Conservation (phyloP, 2,797 vertebrate genomes). For the Diceros bicornis region DNA sequence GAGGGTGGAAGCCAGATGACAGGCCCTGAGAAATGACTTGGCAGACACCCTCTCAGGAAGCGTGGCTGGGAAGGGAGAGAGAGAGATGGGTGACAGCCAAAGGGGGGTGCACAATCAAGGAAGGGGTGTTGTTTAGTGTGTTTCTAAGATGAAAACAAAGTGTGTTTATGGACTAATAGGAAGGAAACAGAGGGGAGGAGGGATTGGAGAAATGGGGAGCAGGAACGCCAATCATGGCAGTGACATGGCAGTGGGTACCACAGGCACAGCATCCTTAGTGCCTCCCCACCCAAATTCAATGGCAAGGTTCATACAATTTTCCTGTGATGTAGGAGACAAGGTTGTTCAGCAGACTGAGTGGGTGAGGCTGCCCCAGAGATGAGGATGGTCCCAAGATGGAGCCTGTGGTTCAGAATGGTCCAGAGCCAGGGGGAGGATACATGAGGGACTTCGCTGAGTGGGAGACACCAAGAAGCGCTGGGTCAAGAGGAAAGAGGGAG, state of each 20-base stretch:
- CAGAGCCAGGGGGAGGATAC: not conserved
- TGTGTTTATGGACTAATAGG: not conserved
- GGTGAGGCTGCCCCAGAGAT: not conserved
- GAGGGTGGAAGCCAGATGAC: constrained; percentile 60
- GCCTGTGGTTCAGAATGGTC: not conserved
- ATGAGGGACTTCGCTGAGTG: not conserved
- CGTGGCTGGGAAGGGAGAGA: constrained; percentile 32
- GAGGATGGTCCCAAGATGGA: not conserved
- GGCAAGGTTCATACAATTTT: not conserved
- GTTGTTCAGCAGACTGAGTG: not conserved
- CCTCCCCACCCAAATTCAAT: not conserved
- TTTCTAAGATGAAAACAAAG: constrained; percentile 65
- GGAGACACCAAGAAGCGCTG: not conserved
- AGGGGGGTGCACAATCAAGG: constrained; percentile 44
- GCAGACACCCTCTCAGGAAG: constrained; percentile 74
- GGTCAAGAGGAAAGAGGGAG: not conserved
- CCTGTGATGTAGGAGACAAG: not conserved
- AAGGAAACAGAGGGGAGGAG: not conserved
- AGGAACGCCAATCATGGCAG: not conserved
- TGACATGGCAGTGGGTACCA: not conserved
- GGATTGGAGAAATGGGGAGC: not conserved
- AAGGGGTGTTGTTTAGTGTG: constrained; percentile 19
- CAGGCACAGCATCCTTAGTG: fast-evolving
- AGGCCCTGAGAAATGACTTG: constrained; percentile 58
- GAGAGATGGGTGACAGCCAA: constrained; percentile 77